Conservation (phyloP, 2,113 vertebrate species). For the Apus apus region DNA sequence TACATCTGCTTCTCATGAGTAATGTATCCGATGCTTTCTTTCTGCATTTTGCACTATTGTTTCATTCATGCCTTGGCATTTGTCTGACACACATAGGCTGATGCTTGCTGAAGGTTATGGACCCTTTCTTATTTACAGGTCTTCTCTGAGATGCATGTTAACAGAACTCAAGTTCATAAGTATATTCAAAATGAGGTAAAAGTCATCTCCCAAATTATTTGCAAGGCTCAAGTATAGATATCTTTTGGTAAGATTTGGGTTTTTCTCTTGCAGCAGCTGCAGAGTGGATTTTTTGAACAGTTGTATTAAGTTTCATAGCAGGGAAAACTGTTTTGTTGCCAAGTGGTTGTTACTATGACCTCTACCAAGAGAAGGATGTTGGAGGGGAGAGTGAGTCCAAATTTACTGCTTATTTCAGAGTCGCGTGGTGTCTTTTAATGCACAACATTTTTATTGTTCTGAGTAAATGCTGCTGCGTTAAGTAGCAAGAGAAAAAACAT, state of each 20-base stretch:
- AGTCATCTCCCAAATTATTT: background rate
- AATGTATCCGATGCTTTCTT: background rate
- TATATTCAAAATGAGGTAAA: background rate
- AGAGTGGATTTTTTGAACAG: background rate
- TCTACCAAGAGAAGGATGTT: background rate
- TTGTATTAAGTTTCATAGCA: background rate
- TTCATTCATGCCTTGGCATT: background rate
- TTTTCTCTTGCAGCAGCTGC: constrained; percentile 11
- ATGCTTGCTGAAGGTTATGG: background rate
- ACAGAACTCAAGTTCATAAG: background rate
- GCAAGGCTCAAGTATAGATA: background rate
- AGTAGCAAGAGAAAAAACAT: background rate
- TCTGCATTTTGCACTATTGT: background rate
- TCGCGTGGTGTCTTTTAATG: background rate
- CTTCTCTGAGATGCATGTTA: background rate
- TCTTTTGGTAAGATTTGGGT: background rate
- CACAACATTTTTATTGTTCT: background rate
- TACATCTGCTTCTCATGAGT: background rate
- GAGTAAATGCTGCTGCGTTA: background rate
- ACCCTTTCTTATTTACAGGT: background rate
- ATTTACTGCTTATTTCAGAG: background rate
- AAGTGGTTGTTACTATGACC: background rate
- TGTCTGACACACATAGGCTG: background rate
- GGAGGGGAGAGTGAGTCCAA: background rate
- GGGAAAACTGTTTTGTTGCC: background rate